Evolutionary conservation across 1,140 invertebrate species (phyloP), one percentile per base, ranked within the genome.

Genomic region (Drosophila baimaii): DNA sequence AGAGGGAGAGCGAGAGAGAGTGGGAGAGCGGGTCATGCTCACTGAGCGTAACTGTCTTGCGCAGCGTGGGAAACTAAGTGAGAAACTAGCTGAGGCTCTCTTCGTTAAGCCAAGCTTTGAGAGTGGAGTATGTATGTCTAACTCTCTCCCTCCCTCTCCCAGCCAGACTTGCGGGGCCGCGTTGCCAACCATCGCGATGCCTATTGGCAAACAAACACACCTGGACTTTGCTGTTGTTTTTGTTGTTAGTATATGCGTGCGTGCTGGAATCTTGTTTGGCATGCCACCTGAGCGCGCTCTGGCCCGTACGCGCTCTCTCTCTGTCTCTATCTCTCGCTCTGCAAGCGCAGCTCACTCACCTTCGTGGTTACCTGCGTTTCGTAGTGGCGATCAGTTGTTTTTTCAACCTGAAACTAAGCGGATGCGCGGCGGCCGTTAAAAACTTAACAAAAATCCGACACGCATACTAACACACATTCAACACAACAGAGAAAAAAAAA

Each of bases 221-320:
- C 43, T 54, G 62, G 68, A 44, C 29, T 21, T 55, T 57, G 46
- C 41, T 47, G 19, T 61, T 54, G 57, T 75, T 76, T 35, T 80
- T 71, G 47, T 51, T 73, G 51, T 46, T 80, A 44, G 54, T 70
- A 58, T 64, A 62, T 77, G 64, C 62, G 70, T 82, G 79, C 79
- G 83, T 88, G 83, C 47, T 83, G 83, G 83, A 86, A 86, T 86
- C 79, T 86, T 79, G 82, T 70, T 81, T 86, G 79, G 75, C 78
- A 69, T 65, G 57, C 43, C 44, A 66, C 23, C 54, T 29, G 39
- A 33, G 59, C 15, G 31, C 21, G 13, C 46, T 23, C 51, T 13
- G 31, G 31, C 31, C 31, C 31, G 31, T 5, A 13, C 31, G 31
- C 31, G 31, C 31, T 47, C 23, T 33, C 41, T 55, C 37, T 44